Conservation (phyloP, 2,888 invertebrate species). For the Lithodes maja region DNA sequence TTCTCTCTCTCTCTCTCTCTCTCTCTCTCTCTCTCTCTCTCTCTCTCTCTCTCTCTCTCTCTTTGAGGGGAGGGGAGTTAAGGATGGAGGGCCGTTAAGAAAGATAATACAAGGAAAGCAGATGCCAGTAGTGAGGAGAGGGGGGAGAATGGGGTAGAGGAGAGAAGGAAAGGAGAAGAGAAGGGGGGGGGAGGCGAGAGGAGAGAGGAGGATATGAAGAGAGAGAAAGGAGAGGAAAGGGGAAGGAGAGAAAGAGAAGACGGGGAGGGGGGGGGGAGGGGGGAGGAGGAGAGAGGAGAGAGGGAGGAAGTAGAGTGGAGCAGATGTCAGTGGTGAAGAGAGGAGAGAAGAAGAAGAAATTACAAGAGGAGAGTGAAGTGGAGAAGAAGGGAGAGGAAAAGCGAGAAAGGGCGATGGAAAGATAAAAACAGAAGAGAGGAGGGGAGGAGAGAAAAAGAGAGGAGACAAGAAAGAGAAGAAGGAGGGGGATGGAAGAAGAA, state of each 20-base stretch:
- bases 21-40: too few species aligned
- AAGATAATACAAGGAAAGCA: too few species aligned
- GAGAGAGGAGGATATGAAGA: too few species aligned
- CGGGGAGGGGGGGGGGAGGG: neutral
- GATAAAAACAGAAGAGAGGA: neutral
- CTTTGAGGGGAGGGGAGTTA: too few species aligned
- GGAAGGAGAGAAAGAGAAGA: neutral
- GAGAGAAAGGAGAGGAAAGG: neutral
- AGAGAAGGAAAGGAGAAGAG: too few species aligned
- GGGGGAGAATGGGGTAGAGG: too few species aligned
- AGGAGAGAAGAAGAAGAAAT: neutral
- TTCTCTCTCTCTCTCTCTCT: too few species aligned
- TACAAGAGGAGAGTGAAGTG: neutral
- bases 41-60: too few species aligned
- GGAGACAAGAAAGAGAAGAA: neutral
- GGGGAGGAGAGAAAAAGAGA: neutral
- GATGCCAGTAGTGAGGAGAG: too few species aligned
- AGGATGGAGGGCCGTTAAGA: too few species aligned
- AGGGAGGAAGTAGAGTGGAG: neutral
- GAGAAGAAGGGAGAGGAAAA: neutral
- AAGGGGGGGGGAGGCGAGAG: too few species aligned
- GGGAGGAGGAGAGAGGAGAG: neutral
- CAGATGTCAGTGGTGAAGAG: neutral
- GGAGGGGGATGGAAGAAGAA: neutral
- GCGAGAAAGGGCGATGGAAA: neutral